A percentile compares a stretch with the other conserved stretches of the same genome.
Evolutionary conservation across 2,888 invertebrate genomes (phyloP).

Genomic region (Patella caerulea): DNA sequence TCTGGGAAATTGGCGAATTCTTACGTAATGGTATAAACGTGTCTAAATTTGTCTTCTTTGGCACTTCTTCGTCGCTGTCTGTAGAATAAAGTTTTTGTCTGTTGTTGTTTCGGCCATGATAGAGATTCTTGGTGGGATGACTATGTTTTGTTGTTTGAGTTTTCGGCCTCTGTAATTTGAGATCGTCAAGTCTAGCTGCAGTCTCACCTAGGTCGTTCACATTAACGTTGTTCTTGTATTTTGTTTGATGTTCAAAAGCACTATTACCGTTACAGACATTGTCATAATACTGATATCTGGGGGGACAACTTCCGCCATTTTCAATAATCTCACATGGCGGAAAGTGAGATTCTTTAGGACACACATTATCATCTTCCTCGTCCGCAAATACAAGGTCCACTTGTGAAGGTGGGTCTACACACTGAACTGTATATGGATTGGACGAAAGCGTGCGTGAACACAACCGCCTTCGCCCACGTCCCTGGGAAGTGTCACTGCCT

Average conservation of each 20-base stretch:
- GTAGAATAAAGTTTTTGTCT: conserved; percentile 62
- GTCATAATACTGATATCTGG: conserved; percentile 27
- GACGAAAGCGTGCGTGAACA: conserved; percentile 32
- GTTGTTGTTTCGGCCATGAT: conserved; percentile 56
- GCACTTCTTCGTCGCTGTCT: conserved; percentile 59
- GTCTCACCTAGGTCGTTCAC: neutral
- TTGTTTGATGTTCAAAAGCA: neutral
- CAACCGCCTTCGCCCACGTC: conserved; percentile 20
- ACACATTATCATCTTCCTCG: conserved; percentile 15
- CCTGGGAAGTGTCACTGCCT: conserved; percentile 35
- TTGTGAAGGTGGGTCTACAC: conserved; percentile 25
- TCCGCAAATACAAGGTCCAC: conserved; percentile 22
- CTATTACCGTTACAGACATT: conserved; percentile 29
- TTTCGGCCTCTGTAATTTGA: neutral
- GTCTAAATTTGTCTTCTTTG: conserved; percentile 16
- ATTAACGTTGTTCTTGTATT: neutral
- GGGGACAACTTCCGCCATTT: conserved; percentile 11
- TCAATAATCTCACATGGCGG: conserved; percentile 13
- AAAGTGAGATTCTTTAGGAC: conserved; percentile 16
- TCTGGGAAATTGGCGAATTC: conserved; percentile 16
- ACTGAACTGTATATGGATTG: conserved; percentile 29
- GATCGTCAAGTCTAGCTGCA: neutral
- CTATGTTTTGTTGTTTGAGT: conserved; percentile 25
- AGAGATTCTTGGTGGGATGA: conserved; percentile 52
- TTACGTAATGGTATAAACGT: conserved; percentile 18